Evolutionary conservation across 2,797 vertebrate genomes (phyloP), one percentile per base, ranked within the genome.

Genomic region (Glossophaga mutica): DNA sequence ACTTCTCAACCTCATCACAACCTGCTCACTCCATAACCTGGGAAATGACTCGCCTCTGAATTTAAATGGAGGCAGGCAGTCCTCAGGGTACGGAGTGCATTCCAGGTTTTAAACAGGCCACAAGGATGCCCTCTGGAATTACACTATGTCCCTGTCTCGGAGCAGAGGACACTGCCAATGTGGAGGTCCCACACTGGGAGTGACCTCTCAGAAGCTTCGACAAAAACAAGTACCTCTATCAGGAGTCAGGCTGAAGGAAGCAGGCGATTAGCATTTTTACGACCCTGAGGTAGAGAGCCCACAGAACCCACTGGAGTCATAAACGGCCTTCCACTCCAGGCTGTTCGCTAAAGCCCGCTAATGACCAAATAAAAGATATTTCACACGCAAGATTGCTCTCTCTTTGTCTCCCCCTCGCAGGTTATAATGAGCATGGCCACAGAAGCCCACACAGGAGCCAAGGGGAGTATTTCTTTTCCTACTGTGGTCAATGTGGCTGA

Each of bases 191-290:
- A 67, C 62, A 42, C 0, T 2, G 50, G 14, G 46, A 76, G 22
- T 79, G 65, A 87, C 73, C 59, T 44, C 81, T 74, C 39, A 74
- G 87, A 91, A 89, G 94, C 94, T 93, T 91, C 93, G 95, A 94
- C 77, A 97, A 90, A 97, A 97, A 94, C 87, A 96, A 12, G 55
- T 0, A 5, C 77, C 71, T 94, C 94, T 95, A 93, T 24, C 94
- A 96, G 90, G 94, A 94, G 48, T 57, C 94, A 46, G 71, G 70
- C 79, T 0, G 6, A 74, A 73, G 71, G 57, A 83, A 44, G 79
- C 76, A 95, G 85, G 87, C 92, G 97, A 98, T 98, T 98, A 97
- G 95, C 96, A 96, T 97, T 98, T 81, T 98, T 95, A 97, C 55
- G 86, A 97, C 78, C 94, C 22, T 46, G 73, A 68, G 1, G 9